These are phyloP conservation scores for Zoroaster sp. DNA, from an alignment of 53 echinoderm and acorn worm species.

Conservation along the genomic window DNA sequence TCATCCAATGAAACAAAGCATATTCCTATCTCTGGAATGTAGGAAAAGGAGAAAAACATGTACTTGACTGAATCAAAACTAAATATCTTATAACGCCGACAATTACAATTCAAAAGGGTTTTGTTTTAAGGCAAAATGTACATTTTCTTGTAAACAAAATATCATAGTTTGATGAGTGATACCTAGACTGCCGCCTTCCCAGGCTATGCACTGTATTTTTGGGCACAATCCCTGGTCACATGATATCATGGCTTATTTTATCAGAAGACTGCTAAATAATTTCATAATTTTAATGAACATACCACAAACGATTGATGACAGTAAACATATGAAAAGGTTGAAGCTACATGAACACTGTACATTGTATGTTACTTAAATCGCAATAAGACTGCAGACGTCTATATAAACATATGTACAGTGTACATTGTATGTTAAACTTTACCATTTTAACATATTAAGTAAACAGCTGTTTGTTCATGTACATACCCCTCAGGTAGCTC, in stretches of 20 bases:
- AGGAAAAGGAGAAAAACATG: not conserved
- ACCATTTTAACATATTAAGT: not conserved
- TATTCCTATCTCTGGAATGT: not conserved
- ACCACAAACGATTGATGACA: not conserved
- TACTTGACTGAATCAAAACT: not conserved
- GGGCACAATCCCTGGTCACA: too few relatives aligned
- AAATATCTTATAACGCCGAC: not conserved
- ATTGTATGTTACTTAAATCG: not conserved
- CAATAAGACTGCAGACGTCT: too few relatives aligned
- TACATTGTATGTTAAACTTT: not conserved
- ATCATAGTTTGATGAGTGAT: too few relatives aligned
- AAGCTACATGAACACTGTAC: not conserved
- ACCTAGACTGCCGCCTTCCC: too few relatives aligned
- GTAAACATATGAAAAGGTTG: not conserved
- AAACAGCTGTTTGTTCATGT: not conserved
- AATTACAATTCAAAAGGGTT: not conserved
- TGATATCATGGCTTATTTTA: too few relatives aligned
- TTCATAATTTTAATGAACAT: not conserved
- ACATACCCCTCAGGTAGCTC: constrained; percentile 5
- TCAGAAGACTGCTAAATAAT: not conserved
- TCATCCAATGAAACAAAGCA: not conserved
- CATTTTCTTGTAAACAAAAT: too few relatives aligned
- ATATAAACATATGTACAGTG: too few relatives aligned
- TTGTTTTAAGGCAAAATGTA: too few relatives aligned
- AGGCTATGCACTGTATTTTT: too few relatives aligned